Evolutionary conservation across 2,113 vertebrate genomes (phyloP).

Genomic region (Vidua chalybeata): DNA sequence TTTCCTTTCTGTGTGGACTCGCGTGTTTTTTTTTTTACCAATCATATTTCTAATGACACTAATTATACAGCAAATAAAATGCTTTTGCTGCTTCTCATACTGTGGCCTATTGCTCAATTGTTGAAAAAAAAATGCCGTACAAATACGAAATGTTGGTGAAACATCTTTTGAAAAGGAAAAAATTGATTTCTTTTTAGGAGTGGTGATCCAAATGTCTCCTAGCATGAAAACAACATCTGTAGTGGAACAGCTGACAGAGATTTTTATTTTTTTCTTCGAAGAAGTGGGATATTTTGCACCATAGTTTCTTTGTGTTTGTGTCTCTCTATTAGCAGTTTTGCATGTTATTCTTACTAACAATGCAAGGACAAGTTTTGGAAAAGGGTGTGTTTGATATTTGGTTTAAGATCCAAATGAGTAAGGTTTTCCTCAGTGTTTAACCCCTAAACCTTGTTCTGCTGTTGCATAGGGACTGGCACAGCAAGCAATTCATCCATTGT

Average conservation of each 20-base stretch:
- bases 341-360: not conserved
- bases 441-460: not conserved
- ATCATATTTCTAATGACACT: constrained; percentile 54
- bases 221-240: not conserved
- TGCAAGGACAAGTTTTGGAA: not conserved
- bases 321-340: not conserved
- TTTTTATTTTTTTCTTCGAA: not conserved
- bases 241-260: not conserved
- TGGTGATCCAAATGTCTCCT: not conserved
- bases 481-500: not conserved
- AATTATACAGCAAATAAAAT: constrained; percentile 61
- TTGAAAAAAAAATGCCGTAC: not conserved
- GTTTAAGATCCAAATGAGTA: not conserved
- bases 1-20: constrained; percentile 45
- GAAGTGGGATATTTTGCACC: not conserved
- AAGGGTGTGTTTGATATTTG: not conserved
- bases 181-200: not conserved
- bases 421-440: not conserved
- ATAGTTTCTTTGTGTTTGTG: not conserved
- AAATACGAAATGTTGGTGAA: not conserved
- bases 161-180: not conserved
- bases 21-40: constrained; percentile 10
- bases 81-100: constrained; percentile 45
- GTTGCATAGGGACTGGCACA: not conserved
- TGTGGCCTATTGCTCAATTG: constrained; percentile 39